Conservation (phyloP, 2,888 invertebrate species). For the Cybosia mesomella region DNA sequence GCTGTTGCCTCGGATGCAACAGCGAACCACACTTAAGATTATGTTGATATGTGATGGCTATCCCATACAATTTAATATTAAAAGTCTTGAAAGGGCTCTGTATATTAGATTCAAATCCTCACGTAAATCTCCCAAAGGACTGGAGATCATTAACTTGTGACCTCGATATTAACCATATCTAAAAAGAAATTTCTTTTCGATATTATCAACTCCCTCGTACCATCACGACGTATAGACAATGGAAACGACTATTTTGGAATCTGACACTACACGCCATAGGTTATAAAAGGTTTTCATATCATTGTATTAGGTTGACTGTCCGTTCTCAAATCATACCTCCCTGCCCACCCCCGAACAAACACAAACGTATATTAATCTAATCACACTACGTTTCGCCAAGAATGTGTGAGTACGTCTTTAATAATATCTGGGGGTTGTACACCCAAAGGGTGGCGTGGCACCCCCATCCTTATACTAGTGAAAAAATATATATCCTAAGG, state of each 20-base stretch:
- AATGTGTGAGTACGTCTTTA: slow-evolving; percentile 87
- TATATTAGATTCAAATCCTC: too few species aligned
- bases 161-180: too few species aligned
- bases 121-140: too few species aligned
- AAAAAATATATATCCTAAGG: slow-evolving; percentile 85
- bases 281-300: slow-evolving; percentile 56
- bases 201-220: neutral
- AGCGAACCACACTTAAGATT: too few species aligned
- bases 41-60: too few species aligned
- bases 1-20: too few species aligned
- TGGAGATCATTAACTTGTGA: too few species aligned
- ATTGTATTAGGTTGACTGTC: slow-evolving; percentile 58
- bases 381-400: slow-evolving; percentile 82
- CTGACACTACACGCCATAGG: slow-evolving; percentile 46
- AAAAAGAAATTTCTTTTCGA: too few species aligned
- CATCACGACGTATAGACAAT: neutral
- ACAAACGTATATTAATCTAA: slow-evolving; percentile 84
- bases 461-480: slow-evolving; percentile 76
- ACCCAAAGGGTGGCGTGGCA: slow-evolving; percentile 45
- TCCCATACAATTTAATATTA: too few species aligned
- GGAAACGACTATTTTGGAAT: slow-evolving; percentile 36
- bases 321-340: slow-evolving; percentile 52
- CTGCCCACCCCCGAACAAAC: slow-evolving; percentile 50
- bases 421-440: slow-evolving; percentile 81
- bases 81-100: too few species aligned